These are phyloP conservation scores for Armadillidium nasatum DNA, from an alignment of 1,140 invertebrate species.

Conservation along the genomic window DNA sequence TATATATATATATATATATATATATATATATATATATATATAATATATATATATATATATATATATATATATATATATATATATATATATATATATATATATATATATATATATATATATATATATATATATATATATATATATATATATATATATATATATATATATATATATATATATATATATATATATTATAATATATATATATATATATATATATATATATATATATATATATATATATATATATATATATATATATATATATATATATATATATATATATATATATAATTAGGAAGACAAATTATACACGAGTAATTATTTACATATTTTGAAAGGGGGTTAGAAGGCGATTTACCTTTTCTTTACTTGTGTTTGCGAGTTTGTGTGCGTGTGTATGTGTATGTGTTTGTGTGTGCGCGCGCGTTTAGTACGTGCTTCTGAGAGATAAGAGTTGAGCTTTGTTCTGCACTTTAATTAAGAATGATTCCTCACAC, in stretches of 20 bases:
- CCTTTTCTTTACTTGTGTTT: neutral
- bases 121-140: neutral
- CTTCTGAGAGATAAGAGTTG: neutral
- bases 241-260: no score
- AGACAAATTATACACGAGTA: no score
- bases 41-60: neutral
- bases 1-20: neutral
- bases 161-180: neutral
- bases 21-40: neutral
- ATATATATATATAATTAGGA: no score
- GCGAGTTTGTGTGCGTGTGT: no score
- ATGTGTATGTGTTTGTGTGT: no score
- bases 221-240: no score
- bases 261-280: constrained; percentile 11
- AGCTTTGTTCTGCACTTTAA: neutral
- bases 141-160: constrained; percentile 12
- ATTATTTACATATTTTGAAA: neutral
- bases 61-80: no score
- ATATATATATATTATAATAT: neutral
- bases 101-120: neutral
- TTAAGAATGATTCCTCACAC: constrained; percentile 4
- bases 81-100: no score
- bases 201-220: neutral
- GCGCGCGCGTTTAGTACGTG: neutral
- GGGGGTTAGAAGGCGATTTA: neutral